Evolutionary conservation across 2,888 invertebrate species (phyloP).

Genomic region (Campoletis raptor): DNA sequence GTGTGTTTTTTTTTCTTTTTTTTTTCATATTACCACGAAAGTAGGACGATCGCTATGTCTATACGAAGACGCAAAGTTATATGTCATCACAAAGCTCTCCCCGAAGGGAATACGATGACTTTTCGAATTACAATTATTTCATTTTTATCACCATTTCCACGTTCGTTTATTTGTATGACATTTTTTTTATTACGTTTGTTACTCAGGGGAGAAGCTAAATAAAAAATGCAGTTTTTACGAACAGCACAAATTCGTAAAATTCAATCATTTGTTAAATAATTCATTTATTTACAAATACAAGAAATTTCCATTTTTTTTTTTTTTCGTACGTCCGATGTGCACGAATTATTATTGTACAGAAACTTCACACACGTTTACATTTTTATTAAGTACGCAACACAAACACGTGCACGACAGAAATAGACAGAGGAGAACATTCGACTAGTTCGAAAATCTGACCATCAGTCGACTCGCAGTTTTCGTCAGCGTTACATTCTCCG

Average conservation of each 20-base stretch:
- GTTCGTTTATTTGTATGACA: neutral
- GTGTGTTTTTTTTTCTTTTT: constrained; percentile 46
- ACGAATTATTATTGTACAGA: neutral
- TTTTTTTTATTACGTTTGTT: neutral
- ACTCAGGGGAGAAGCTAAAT: too few species aligned
- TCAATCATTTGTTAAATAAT: neutral
- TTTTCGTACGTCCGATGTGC: neutral
- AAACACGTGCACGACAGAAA: constrained; percentile 49
- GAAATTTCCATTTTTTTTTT: neutral
- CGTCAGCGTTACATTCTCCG: constrained; percentile 30
- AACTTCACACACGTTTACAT: neutral
- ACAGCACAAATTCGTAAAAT: too few species aligned
- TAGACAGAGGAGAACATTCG: constrained; percentile 58
- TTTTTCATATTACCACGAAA: constrained; percentile 63
- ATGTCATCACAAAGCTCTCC: neutral
- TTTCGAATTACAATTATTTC: constrained; percentile 1
- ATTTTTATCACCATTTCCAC: neutral
- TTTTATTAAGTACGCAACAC: neutral
- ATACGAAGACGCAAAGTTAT: neutral
- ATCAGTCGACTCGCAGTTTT: constrained; percentile 57
- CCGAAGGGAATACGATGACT: neutral
- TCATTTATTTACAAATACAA: neutral
- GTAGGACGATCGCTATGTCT: constrained; percentile 64
- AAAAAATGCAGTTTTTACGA: too few species aligned
- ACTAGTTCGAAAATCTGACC: constrained; percentile 49